Base-by-base conservation (phyloP, 2,113 vertebrate genomes). In the Lepus europaeus region DNA sequence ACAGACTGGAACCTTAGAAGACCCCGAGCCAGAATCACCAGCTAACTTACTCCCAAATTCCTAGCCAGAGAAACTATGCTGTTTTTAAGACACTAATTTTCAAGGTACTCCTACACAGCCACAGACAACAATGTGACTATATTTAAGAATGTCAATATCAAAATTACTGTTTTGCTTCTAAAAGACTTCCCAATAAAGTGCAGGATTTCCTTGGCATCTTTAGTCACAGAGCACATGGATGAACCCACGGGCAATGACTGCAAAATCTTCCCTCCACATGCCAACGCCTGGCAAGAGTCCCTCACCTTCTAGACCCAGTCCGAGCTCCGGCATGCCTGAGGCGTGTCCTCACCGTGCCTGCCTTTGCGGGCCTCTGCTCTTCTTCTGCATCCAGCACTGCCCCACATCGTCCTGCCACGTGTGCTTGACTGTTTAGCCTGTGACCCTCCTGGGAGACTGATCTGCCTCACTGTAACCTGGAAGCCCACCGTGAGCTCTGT, bases 301-400 rank as follows among this genome's bases (percentile, higher is more conserved):
- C 77, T 66, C 63, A 39, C 73, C 90, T 92, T 90, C 69, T 53
- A 88, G 82, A 66, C 84, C 74, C 9, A 56, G 4, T 85, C 72
- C 51, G 17, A 70, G 22, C 69, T 64, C 84, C 51, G 95, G 81
- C 72, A 29, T 87, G 73, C 86, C 85, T 36, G 33, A 88, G 78
- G 82, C 39, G 66, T 53, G 72, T 90, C 81, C 36, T 92, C 69
- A 73, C 5, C 11, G 66, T 17, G 64, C 36, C 64, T 79, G 11
- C 61, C n/a, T 87, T 69, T 64, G 74, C 95, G 73, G 49, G 16
- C 31, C 95, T 85, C 78, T 97, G 85, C 77, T 69, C 22, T 56
- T 82, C 87, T 84, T 66, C 63, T 56, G 69, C 27, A 90, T 11
- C 87, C 22, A 87, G 68, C 33, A 27, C 22, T 36, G 27, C 56